Evolutionary conservation across 2,113 vertebrate species (phyloP).

Genomic region (Mionectes macconnelli): DNA sequence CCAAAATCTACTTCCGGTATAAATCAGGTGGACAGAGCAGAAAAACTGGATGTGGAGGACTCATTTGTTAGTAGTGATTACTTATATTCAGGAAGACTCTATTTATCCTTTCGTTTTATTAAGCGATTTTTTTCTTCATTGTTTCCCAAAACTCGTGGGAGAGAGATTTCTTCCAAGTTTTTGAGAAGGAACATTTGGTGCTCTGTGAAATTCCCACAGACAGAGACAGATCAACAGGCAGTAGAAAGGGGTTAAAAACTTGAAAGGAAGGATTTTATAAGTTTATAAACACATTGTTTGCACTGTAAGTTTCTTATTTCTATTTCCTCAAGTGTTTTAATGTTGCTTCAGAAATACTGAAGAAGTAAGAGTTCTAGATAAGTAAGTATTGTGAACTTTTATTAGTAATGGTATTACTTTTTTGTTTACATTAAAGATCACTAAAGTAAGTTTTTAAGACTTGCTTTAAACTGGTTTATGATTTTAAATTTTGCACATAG

Average conservation of each 20-base stretch:
- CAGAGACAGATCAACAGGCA: neutral
- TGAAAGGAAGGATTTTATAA: neutral
- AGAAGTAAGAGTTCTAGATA: neutral
- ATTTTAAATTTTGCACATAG: neutral
- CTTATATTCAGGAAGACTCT: neutral
- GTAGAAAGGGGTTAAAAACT: neutral
- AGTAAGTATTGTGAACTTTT: neutral
- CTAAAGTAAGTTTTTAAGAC: neutral
- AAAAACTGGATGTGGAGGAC: accelerated
- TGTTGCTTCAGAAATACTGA: neutral
- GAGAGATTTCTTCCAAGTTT: neutral
- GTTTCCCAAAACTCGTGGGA: neutral
- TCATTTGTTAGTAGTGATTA: neutral
- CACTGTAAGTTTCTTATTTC: neutral
- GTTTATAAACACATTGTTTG: neutral
- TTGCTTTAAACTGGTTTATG: neutral
- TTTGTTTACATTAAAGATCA: neutral
- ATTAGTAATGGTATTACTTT: neutral
- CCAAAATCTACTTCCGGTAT: neutral
- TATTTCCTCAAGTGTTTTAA: neutral
- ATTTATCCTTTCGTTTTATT: neutral
- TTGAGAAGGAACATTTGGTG: accelerated
- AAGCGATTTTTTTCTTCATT: neutral
- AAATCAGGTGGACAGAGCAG: neutral
- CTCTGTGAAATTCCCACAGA: neutral